Evolutionary conservation across 2,113 vertebrate species (phyloP), one percentile per base, ranked within the genome.

Genomic region (Tyrannus savana): DNA sequence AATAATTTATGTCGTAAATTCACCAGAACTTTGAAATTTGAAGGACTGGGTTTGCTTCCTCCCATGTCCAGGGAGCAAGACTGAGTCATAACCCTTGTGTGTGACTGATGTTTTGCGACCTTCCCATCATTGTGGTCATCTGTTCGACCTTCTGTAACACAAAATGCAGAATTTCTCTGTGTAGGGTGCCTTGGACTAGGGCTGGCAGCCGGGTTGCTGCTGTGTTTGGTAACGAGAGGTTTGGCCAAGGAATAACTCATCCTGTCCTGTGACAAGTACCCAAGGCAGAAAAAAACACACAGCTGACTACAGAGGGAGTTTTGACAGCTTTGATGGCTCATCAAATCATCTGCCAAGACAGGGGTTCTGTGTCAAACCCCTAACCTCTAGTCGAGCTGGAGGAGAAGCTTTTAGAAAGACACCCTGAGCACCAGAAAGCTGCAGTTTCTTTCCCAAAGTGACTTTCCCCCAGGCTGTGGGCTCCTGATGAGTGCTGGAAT

Each of bases 1-100:
- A 91, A 96, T 96, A 93, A 96, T 95, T 94, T 85, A 96, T 89
- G 55, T 74, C 0, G 0, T 81, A 97, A 96, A 95, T 96, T 84
- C 58, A 39, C 74, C 74, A 73, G 84, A 96, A 92, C 87, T 62
- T 93, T 96, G 87, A 96, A 82, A 84, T 94, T 19, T 86, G 69
- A 89, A 78, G 37, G 87, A 62, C 47, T 69, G 69, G 13, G 31
- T 78, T 93, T 81, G 7, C 60, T 91, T 78, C 49, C n/a, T 89
- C 81, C 47, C 19, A 2, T 59, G 37, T 41, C 73, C 80, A 60
- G 30, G n/a, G 44, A 91, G 28, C 1, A 23, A 89, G 69, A 58
- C 0, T 15, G 66, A 95, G 58, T 41, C 69, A 87, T 47, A 75
- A 90, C 71, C 77, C 22, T 64, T 82, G n/a, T 14, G 31, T 60